Evolutionary conservation across 2,797 vertebrate species (phyloP), one percentile per base, ranked within the genome.

Genomic region (Myotis myotis): DNA sequence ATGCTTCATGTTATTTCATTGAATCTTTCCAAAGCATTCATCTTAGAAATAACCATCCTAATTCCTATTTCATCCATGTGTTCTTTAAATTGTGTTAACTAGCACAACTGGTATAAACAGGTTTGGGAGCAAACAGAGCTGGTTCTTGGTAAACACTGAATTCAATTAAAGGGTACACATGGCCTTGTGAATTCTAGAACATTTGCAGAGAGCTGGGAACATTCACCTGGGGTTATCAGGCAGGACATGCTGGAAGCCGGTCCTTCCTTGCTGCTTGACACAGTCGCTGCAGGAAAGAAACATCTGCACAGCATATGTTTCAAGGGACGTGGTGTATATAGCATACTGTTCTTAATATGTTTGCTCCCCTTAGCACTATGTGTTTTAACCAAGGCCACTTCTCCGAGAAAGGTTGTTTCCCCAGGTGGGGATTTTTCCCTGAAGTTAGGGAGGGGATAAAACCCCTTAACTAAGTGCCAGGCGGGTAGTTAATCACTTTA

Each of bases 81-180:
- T 87, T 72, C 64, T 75, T 95, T 76, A 55, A 83, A 95, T 78
- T 44, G 23, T 82, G 95, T 71, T 85, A 91, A 75, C 89, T 51
- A 66, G 44, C 79, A 62, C 49, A 88, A 84, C 66, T 74, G 72
- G 6, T 44, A 68, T 84, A 79, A 94, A 79, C n/a, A 71, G 83
- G 49, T 82, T 53, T 64, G 74, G 60, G 33, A 94, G 30, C 70
- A 88, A 90, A 95, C 53, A 78, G 86, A 91, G 93, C 53, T 93
- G 82, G 95, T 87, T 51, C 51, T 93, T 36, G 38, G 82, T 91
- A 97, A 97, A 97, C 83, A 88, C 2, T 79, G 74, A 89, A 57
- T 94, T 94, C 60, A 72, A 36, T 93, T 62, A 51, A 91, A 72
- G 86, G n/a, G 53, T 20, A 41, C 49, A 22, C 25, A 10, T 13